phyloP scores from a whole-genome alignment of 2,113 vertebrate genomes.

The Phalacrocorax carbo region DNA sequence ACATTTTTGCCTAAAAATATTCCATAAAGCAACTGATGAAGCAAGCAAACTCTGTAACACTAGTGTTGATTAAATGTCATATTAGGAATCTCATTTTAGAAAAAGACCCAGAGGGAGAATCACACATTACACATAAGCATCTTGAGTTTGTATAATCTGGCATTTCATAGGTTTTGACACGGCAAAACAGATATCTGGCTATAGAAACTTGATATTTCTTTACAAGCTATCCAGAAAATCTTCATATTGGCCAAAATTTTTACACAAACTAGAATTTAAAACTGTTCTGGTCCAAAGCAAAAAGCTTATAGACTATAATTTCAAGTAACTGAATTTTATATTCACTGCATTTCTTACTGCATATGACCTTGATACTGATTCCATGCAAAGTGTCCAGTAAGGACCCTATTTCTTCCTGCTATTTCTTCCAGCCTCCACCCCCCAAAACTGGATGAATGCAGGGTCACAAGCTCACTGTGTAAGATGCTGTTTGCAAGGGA shows the following conservation, averaged over 20 bases:
- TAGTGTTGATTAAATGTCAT: neutral
- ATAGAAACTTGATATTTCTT: neutral
- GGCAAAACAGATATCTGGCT: neutral
- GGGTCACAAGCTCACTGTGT: neutral
- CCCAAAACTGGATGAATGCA: neutral
- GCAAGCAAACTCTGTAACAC: neutral
- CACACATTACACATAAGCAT: neutral
- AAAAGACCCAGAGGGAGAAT: neutral
- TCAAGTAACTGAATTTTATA: neutral
- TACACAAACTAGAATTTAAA: neutral
- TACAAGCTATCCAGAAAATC: neutral
- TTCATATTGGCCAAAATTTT: neutral
- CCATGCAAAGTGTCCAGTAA: neutral
- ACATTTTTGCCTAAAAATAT: neutral
- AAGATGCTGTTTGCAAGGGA: neutral
- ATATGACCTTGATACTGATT: neutral
- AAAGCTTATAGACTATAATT: neutral
- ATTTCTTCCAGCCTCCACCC: neutral
- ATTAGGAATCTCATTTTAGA: neutral
- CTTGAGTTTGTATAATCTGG: neutral
- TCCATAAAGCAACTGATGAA: neutral
- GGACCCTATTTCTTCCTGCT: no score
- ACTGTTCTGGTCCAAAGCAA: neutral
- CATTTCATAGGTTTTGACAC: neutral
- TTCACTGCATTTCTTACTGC: neutral